These are phyloP conservation scores for Sminthopsis crassicaudata DNA, from an alignment of 2,113 vertebrate genomes.

Conservation along the genomic window DNA sequence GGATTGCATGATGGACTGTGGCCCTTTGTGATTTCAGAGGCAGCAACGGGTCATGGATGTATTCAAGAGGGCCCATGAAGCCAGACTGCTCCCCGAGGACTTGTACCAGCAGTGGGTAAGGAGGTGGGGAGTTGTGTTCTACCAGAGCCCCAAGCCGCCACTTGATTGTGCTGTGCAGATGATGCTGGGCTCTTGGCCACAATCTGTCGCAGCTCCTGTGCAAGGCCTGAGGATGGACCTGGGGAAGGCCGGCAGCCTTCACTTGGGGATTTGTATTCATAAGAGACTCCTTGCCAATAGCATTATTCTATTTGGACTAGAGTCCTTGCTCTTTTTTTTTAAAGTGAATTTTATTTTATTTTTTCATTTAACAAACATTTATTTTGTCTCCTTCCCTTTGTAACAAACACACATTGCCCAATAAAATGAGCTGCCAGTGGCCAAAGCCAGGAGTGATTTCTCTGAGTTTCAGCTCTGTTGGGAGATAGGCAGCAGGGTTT, in stretches of 20 bases:
- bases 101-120: constrained; percentile 95
- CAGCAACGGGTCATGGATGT: constrained; percentile 86
- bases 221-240: no score
- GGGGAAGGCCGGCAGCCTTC: neutral
- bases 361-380: neutral
- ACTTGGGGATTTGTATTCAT: neutral
- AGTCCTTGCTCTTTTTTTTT: neutral
- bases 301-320: neutral
- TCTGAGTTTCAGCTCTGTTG: neutral
- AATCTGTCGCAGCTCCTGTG: no score
- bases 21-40: constrained; percentile 86
- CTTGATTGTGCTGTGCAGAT: no score
- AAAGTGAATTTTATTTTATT: neutral
- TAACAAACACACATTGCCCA: neutral
- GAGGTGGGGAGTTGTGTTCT: neutral
- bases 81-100: constrained; percentile 85
- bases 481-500: neutral
- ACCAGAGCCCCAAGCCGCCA: no score
- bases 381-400: neutral
- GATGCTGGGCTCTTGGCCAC: neutral
- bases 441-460: neutral
- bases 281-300: neutral
- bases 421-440: neutral
- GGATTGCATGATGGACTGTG: constrained; percentile 30
- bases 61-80: constrained; percentile 88